Conservation (phyloP, 2,797 vertebrate species). For the Mionectes olivaceus region DNA sequence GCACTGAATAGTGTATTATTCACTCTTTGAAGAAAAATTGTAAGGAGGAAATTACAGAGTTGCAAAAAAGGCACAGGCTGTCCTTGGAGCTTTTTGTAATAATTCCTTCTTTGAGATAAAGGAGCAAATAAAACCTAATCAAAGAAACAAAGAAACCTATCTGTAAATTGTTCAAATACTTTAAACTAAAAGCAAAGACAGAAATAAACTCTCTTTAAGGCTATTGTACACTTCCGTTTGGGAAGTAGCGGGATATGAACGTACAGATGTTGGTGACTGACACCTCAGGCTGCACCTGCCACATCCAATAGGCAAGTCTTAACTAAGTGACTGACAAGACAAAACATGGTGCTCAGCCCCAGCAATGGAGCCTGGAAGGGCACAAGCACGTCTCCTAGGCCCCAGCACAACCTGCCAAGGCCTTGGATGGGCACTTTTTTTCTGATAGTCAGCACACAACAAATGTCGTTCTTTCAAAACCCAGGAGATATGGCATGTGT, state of each 20-base stretch:
- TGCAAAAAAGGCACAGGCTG: background rate
- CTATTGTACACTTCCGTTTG: background rate
- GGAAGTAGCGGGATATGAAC: background rate
- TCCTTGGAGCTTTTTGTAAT: slow-evolving; percentile 3
- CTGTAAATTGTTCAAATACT: background rate
- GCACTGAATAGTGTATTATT: background rate
- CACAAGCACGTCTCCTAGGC: background rate
- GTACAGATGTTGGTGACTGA: background rate
- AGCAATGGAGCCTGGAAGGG: background rate
- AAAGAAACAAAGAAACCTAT: background rate
- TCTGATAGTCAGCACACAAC: background rate
- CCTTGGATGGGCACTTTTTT: background rate
- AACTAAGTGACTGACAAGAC: background rate
- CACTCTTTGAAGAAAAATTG: slow-evolving; percentile 11
- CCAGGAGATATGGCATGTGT: background rate
- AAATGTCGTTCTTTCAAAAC: background rate
- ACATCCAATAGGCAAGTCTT: background rate
- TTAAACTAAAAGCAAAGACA: background rate
- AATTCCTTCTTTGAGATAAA: background rate
- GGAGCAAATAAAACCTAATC: slow-evolving; percentile 5
- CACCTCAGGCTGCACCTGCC: background rate
- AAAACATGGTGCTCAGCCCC: background rate
- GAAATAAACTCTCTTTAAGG: background rate
- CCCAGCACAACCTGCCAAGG: background rate
- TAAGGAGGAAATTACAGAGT: slow-evolving; percentile 17